Percentiles rank a stretch among this genome's conserved stretches.
Conservation (phyloP, 30 jellyfish, hydroid and myxozoan species). For the Pelagia noctiluca region DNA sequence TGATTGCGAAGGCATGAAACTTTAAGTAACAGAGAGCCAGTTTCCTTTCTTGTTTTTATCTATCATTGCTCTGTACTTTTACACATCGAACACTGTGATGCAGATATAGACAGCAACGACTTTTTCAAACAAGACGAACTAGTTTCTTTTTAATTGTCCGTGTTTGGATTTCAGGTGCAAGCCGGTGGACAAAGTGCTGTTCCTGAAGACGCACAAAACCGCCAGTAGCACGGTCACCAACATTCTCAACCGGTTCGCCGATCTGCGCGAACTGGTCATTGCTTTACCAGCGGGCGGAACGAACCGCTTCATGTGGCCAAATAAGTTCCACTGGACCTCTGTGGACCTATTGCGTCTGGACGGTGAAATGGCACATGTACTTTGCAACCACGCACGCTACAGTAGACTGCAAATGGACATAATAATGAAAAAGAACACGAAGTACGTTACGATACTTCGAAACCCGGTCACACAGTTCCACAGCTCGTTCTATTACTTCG, state of each 20-base stretch:
- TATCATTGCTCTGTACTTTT: background rate
- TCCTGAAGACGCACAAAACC: constrained; percentile 93
- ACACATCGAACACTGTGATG: background rate
- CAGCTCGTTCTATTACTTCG: constrained; percentile 92
- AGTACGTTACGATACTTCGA: constrained; percentile 87
- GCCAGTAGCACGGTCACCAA: constrained; percentile 97
- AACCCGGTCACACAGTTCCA: constrained; percentile 94
- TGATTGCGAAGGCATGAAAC: no score
- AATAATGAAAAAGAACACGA: constrained; percentile 77
- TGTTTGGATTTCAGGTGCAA: constrained; percentile 61
- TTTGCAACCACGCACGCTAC: constrained; percentile 96
- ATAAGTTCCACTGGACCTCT: constrained; percentile 91
- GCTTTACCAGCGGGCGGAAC: constrained; percentile 89
- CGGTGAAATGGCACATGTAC: constrained; percentile 92
- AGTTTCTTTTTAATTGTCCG: background rate
- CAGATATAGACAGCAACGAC: background rate
- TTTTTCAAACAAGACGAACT: background rate
- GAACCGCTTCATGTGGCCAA: constrained; percentile 90
- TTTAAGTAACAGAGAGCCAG: no score
- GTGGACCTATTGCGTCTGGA: constrained; percentile 88
- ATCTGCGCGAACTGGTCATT: constrained; percentile 80
- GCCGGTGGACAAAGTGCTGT: constrained; percentile 69
- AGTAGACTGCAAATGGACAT: constrained; percentile 88
- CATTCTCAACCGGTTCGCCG: constrained; percentile 93
- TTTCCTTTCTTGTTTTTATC: background rate